A percentile compares a stretch with the other conserved stretches of the same genome.
These are phyloP conservation scores for Nemoura dubitans DNA, from an alignment of 2,888 invertebrate species.

Conservation along the genomic window DNA sequence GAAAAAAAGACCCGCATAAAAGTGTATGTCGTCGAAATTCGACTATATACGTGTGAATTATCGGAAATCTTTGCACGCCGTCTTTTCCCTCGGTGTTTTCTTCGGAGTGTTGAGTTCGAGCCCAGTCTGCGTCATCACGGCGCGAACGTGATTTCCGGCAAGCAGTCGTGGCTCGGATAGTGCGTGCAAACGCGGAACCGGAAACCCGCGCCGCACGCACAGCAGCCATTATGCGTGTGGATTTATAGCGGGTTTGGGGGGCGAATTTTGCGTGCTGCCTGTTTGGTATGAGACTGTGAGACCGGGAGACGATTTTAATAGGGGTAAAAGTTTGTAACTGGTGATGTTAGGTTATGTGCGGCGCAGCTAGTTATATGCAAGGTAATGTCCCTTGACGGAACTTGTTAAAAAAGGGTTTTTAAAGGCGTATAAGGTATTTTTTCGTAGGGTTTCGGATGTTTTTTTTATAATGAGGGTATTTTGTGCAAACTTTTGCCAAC, in stretches of 20 bases:
- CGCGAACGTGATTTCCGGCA: not conserved
- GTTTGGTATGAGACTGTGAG: not conserved
- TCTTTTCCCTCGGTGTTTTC: not conserved
- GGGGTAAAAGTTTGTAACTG: not conserved
- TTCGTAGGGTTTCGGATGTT: not conserved
- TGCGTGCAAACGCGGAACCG: not conserved
- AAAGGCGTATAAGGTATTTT: not conserved
- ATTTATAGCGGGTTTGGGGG: not conserved
- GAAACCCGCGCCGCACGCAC: not conserved
- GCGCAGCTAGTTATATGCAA: too few species aligned
- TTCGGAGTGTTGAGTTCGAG: not conserved
- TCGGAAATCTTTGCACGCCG: slow-evolving; percentile 1
- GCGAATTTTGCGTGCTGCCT: not conserved
- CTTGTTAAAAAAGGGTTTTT: not conserved
- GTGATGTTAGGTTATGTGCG: not conserved
- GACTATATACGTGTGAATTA: not conserved
- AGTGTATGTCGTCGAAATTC: not conserved
- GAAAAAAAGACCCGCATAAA: not conserved
- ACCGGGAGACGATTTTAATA: not conserved
- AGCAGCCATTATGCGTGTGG: not conserved
- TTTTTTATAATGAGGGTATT: not conserved
- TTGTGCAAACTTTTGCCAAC: not conserved
- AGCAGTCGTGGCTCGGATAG: too few species aligned
- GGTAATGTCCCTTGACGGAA: not conserved
- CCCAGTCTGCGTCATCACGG: not conserved